A percentile compares a stretch with the other conserved stretches of the same genome.
phyloP scores from a whole-genome alignment of 1,140 invertebrate species.

The Brachionus calyciflorus region DNA sequence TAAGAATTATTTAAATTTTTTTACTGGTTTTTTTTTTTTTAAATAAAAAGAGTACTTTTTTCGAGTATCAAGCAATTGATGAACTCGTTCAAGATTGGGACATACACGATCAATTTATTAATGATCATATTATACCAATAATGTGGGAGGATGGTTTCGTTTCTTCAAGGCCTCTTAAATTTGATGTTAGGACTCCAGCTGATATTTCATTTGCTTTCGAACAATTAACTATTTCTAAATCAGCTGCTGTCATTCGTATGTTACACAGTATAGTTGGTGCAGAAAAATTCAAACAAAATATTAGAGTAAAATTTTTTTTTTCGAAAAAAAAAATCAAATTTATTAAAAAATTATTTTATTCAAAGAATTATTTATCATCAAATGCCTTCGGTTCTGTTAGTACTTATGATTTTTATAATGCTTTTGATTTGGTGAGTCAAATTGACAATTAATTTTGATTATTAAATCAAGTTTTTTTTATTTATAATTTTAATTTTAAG shows the following conservation, averaged over 20 bases:
- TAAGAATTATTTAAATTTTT: not conserved
- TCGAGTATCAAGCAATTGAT: constrained; percentile 54
- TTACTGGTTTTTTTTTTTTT: not conserved
- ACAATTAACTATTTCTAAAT: constrained; percentile 13
- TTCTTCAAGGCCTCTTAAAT: constrained; percentile 17
- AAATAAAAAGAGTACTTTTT: constrained; percentile 9
- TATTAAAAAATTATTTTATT: not conserved
- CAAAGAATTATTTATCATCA: not conserved
- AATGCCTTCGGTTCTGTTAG: not conserved
- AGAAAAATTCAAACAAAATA: not conserved
- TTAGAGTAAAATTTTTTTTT: not conserved
- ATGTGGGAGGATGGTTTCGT: constrained; percentile 44
- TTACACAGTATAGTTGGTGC: constrained; percentile 22
- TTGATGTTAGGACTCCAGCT: not conserved
- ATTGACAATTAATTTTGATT: not conserved
- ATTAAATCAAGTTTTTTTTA: too few relatives aligned
- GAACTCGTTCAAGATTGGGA: constrained; percentile 77
- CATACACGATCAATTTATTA: constrained; percentile 58
- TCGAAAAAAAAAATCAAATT: not conserved
- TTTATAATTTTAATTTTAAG: not conserved
- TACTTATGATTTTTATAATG: not conserved
- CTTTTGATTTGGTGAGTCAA: constrained; percentile 12
- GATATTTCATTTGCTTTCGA: not conserved
- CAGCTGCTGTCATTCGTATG: constrained; percentile 12
- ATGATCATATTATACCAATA: constrained; percentile 8